Evolutionary conservation across 92 coral and sea anemone species (phyloP), one percentile per base, ranked within the genome.

Genomic region (Bergia sp.): DNA sequence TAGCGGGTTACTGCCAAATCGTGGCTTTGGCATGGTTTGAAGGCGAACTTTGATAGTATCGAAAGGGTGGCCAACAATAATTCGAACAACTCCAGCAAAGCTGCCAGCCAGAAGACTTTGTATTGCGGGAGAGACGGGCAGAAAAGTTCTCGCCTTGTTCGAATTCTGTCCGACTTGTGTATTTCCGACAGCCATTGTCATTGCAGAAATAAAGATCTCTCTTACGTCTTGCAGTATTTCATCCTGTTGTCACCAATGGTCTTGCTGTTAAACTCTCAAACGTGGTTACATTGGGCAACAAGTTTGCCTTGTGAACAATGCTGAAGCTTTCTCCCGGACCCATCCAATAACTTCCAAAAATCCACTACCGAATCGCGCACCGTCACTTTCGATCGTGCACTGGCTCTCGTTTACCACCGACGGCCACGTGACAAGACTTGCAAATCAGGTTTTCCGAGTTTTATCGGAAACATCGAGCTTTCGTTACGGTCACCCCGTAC

Each of bases 1-100:
- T 40, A 20, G 39, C 3, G 82, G 58, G n/a, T 77, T 77, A 1
- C 41, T 23, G 16, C 82, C 82, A 43, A 44, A 21, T 47, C 58
- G 61, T 47, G 82, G 95, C 69, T 92, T 88, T 53, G 89, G 91
- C 79, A 84, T 90, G 36, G 96, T 88, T 89, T 96, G 98, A 12
- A 96, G 96, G 43, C 97, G 97, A 69, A 96, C 98, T 82, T 96
- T 96, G 86, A 96, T 90, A 67, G 97, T 96, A 86, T 96, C 98
- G 7, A 96, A 91, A 10, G 98, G 98, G 75, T 94, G 98, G 11
- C 97, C 98, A 13, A 93, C 98, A 36, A 89, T 79, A 89, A 94
- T 94, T 5, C 92, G 76, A 20, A 89, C 65, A 87, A 94, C 88
- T 38, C 98, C 98, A 23, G 96, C 98, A 41, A 93, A 89, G 38